These are phyloP conservation scores for Drepanosiphum platanoidis DNA, from an alignment of 2,888 invertebrate genomes.

Conservation along the genomic window DNA sequence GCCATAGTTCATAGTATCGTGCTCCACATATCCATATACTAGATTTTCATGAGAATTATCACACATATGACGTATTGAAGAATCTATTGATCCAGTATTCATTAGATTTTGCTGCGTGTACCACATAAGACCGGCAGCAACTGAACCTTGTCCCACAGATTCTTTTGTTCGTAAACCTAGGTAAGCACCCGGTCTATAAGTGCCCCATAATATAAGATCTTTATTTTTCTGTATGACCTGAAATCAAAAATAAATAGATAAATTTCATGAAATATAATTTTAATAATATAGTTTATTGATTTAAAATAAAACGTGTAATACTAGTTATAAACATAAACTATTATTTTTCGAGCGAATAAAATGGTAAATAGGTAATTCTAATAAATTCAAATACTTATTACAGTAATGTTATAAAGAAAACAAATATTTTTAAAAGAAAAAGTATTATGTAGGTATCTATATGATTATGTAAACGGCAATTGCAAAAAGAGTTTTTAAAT, in stretches of 20 bases:
- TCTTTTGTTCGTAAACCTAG: slow-evolving; percentile 92
- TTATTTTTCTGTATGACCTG: slow-evolving; percentile 75
- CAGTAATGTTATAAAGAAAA: no score
- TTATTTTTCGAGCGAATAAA: no score
- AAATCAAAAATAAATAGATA: not conserved
- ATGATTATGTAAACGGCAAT: no score
- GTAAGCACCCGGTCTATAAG: slow-evolving; percentile 88
- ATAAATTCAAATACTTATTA: no score
- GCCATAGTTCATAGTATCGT: slow-evolving; percentile 93
- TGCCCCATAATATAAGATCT: slow-evolving; percentile 91
- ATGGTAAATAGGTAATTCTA: no score
- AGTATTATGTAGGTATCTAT: no score
- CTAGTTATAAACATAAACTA: no score
- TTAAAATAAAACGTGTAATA: no score
- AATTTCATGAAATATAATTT: no score
- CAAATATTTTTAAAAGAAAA: no score
- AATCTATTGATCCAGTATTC: slow-evolving; percentile 32
- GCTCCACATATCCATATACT: slow-evolving; percentile 84
- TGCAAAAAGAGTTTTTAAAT: no score
- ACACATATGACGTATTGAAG: slow-evolving; percentile 46
- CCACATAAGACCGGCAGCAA: slow-evolving; percentile 97
- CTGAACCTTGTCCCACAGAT: slow-evolving; percentile 75
- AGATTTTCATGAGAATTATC: slow-evolving; percentile 42
- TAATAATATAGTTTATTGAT: no score
- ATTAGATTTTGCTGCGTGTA: slow-evolving; percentile 69